Conservation (phyloP, 2,888 invertebrate species). For the Lingula anatina region DNA sequence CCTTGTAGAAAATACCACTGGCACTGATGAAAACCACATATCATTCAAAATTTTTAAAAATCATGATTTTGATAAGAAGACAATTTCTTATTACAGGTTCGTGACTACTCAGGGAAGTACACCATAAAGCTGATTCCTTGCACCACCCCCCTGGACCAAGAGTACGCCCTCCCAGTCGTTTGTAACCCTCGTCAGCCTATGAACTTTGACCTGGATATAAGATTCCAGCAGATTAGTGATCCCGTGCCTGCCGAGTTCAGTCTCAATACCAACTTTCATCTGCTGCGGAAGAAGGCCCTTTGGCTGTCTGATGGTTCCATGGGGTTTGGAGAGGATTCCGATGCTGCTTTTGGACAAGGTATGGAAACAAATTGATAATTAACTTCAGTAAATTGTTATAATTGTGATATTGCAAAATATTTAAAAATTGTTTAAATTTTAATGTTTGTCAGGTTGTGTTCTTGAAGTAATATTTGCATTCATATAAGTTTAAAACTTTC, state of each 20-base stretch:
- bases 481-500: too few relatives aligned
- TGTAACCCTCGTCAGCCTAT: constrained; percentile 43
- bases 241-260: constrained; percentile 47
- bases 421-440: too few relatives aligned
- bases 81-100: constrained; percentile 39
- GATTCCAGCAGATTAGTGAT: constrained; percentile 51
- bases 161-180: constrained; percentile 26
- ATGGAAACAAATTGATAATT: constrained; percentile 3
- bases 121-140: constrained; percentile 46
- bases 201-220: constrained; percentile 46
- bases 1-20: too few relatives aligned
- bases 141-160: constrained; percentile 28
- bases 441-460: too few relatives aligned
- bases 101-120: constrained; percentile 49
- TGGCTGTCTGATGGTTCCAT: constrained; percentile 40
- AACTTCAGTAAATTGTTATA: too few relatives aligned
- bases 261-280: constrained; percentile 44
- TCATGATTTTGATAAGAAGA: too few relatives aligned
- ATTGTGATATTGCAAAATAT: too few relatives aligned
- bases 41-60: too few relatives aligned
- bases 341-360: constrained; percentile 45
- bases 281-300: constrained; percentile 36
- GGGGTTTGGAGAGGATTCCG: constrained; percentile 30
- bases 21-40: too few relatives aligned
- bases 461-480: too few relatives aligned